phyloP scores from a whole-genome alignment of 1,140 invertebrate genomes.

The Lepidurus arcticus region DNA sequence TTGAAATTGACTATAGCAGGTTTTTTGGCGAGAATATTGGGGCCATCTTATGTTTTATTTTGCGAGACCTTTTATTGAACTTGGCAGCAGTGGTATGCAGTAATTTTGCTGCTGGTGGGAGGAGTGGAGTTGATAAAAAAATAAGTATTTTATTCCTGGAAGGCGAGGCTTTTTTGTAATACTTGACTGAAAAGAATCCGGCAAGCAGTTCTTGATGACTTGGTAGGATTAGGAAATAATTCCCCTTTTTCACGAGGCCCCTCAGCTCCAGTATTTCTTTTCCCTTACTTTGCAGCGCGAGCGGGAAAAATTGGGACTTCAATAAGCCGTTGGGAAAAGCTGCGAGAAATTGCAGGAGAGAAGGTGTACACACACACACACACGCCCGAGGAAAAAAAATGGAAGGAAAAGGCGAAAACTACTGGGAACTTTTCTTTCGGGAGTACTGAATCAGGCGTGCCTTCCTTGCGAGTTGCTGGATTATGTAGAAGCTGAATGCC shows the following conservation, averaged over 20 bases:
- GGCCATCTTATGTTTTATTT: neutral
- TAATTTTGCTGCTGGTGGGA: neutral
- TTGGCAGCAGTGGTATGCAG: neutral
- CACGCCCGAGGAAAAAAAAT: neutral
- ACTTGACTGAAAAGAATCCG: slow-evolving; percentile 1
- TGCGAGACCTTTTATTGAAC: slow-evolving; percentile 9
- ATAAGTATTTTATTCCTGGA: neutral
- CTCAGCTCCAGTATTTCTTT: neutral
- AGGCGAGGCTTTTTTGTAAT: neutral
- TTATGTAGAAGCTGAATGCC: neutral
- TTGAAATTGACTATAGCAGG: neutral
- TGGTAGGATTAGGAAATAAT: neutral
- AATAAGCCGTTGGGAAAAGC: slow-evolving; percentile 7
- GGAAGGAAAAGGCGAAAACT: neutral
- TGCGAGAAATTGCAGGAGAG: slow-evolving; percentile 6
- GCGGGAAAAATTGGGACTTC: neutral
- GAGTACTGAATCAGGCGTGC: neutral
- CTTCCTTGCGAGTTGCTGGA: slow-evolving; percentile 10
- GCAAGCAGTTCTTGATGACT: neutral
- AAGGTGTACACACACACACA: slow-evolving; percentile 3
- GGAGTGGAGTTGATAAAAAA: neutral
- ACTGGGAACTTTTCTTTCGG: neutral
- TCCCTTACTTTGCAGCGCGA: neutral
- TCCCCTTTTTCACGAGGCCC: neutral
- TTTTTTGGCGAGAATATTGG: neutral